Base-by-base conservation (phyloP, 2,113 vertebrate genomes). In the Corapipo altera region DNA sequence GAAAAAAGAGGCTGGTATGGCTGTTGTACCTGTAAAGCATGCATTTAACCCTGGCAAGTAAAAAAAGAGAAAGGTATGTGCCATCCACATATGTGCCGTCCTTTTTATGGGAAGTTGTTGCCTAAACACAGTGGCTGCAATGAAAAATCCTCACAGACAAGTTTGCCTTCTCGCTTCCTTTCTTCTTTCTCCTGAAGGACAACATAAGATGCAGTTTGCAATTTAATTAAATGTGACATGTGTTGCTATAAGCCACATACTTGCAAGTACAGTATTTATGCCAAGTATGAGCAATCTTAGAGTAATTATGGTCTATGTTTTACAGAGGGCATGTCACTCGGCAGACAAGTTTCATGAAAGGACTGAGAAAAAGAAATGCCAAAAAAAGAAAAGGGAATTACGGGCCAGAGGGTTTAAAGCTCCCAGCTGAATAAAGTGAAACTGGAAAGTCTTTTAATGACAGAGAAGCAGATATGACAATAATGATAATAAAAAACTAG, bases 191-290 rank as follows among this genome's bases (percentile, higher is more conserved):
- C 81, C 97, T 94, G 90, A 96, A 97, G 88, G 90, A 95, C 93
- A 94, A 85, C 52, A 21, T 59, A 91, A 94, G 92, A 96, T 78
- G 74, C 15, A 91, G 64, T 72, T 67, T 95, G 66, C 71, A 89
- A 88, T 93, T 86, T 93, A 92, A 97, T 97, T 85, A 91, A 86
- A 96, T n/a, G 66, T 95, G 96, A 94, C 95, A 93, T 18, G 28
- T 95, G 92, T 96, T 95, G 94, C 92, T 96, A 89, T 91, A 95
- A 97, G 92, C 91, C 79, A 95, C 85, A 76, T 86, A 64, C 78
- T 96, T 91, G 51, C 89, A 95, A 97, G 93, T 88, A 77, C 46
- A 88, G 92, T 95, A 90, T 95, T 96, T 94, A 96, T 97, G 96
- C 94, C 94, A 92, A 96, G 87, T 89, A 97, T 92, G 93, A 96